Base-by-base conservation (phyloP, 2,797 vertebrate genomes). In the Pteronotus mesoamericanus region DNA sequence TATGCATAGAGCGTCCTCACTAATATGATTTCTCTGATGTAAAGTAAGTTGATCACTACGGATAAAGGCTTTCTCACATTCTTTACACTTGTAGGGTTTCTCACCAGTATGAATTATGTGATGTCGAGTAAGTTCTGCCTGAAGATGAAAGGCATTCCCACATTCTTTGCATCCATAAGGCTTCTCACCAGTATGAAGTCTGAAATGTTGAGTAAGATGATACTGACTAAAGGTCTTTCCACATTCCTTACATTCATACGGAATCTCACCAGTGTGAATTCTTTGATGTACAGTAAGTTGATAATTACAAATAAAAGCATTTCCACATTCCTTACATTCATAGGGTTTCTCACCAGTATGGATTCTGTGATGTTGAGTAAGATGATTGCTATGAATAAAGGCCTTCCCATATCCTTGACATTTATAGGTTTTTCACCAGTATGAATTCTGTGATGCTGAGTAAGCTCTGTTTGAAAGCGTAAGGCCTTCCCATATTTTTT, bases 11-110 rank as follows among this genome's bases (percentile, higher is more conserved):
- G 16, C 74, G 88, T 86, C 85, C 80, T 92, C 94, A 19, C 92
- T 64, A 42, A 93, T 91, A 90, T 97, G 96, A 69, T 94, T 97
- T 79, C 94, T 97, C 68, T 97, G 94, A 86, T 98, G 97, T 77
- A 94, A 82, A 59, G 89, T 86, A 51, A 98, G 90, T 57, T 96
- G 94, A 37, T 97, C 96, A 34, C 92, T 71, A 75, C 74, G 84
- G 53, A 71, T 94, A 86, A 97, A 98, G 74, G 94, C 86, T 22
- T 97, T 97, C 29, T 87, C 95, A 55, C 96, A 97, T 44, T 96
- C 88, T 19, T 86, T 91, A 69, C 97, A 97, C 11, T 92, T 53
- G 80, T 86, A 97, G 7, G 97, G 96, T 82, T 95, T 97, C 68
- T 96, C 95, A 18, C 93, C 94, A 16, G 94, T 97, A 69, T 98